Evolutionary conservation across 1,140 invertebrate genomes (phyloP), one percentile per base, ranked within the genome.

Genomic region (Drosophila obscura): DNA sequence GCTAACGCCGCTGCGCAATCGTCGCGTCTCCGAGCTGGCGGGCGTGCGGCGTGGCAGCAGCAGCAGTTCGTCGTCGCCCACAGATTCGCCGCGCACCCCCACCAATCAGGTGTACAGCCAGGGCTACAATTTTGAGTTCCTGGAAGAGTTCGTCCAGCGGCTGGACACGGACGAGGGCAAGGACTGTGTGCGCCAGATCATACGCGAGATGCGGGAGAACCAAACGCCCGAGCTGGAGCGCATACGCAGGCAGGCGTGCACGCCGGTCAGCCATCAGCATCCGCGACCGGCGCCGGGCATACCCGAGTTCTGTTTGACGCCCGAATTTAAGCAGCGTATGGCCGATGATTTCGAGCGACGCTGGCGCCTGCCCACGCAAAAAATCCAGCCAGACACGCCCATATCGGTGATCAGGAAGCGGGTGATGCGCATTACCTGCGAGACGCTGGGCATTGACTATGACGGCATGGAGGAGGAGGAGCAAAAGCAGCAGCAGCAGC

Each of bases 171-270:
- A 77, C 5, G 79, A 87, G 31, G 79, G 72, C 24, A 77, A 82
- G 11, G 74, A 80, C 16, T 91, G 90, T 39, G 68, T 91, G 4
- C 82, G 90, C 5, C 80, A 91, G 51, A 81, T 91, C 0, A 91
- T 91, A 5, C 73, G 80, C 6, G 90, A 91, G 24, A 91, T 91
- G 87, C 76, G 79, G 0, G 82, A 82, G 46, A 91, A 91, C 49
- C 90, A 90, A 44, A 91, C 90, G 6, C 90, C 90, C 3, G 90
- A 91, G 16, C 48, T 91, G 62, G 90, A 91, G 31, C 83, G 90
- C 13, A 90, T 91, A 11, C 61, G 87, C 1, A 60, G 90, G 2
- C 87, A 90, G 55, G 90, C 81, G 4, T 85, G 83, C 16, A 91
- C 90, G 2, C 90, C 90, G 0, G 75, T 91, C 4, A 68, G 75